These are phyloP conservation scores for Oophaga sylvatica DNA, from an alignment of 2,797 vertebrate genomes.

Conservation along the genomic window DNA sequence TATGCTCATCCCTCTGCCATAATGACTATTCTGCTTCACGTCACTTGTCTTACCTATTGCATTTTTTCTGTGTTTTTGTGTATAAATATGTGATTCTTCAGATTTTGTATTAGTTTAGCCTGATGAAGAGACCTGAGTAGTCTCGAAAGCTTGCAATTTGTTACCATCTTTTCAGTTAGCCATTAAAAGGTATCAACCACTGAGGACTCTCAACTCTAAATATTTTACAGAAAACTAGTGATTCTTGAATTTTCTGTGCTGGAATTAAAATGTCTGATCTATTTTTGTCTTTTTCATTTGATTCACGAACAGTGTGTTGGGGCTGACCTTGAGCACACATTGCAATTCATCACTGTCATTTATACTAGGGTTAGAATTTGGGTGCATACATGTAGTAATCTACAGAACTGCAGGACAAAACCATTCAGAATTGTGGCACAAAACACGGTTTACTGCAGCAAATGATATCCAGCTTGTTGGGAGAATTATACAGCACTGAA, in stretches of 20 bases:
- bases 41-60: too few species aligned
- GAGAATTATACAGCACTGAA: constrained; percentile 4
- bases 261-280: constrained; percentile 57
- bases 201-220: too few species aligned
- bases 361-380: constrained; percentile 49
- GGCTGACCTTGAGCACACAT: constrained; percentile 49
- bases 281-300: constrained; percentile 56
- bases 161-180: too few species aligned
- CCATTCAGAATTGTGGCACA: constrained; percentile 6
- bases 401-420: constrained; percentile 36
- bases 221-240: constrained; percentile 22
- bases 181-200: too few species aligned
- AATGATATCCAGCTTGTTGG: constrained; percentile 4
- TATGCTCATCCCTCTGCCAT: too few species aligned
- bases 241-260: constrained; percentile 38
- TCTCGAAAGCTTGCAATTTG: too few species aligned
- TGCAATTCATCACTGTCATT: constrained; percentile 58
- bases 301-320: constrained; percentile 42
- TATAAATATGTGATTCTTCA: too few species aligned
- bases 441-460: constrained; percentile 17
- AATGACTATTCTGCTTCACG: too few species aligned
- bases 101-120: too few species aligned
- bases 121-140: too few species aligned
- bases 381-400: constrained; percentile 38
- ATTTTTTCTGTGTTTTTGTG: too few species aligned